phyloP scores from a whole-genome alignment of 1,140 invertebrate genomes.

The Panagrolaimus sp. region DNA sequence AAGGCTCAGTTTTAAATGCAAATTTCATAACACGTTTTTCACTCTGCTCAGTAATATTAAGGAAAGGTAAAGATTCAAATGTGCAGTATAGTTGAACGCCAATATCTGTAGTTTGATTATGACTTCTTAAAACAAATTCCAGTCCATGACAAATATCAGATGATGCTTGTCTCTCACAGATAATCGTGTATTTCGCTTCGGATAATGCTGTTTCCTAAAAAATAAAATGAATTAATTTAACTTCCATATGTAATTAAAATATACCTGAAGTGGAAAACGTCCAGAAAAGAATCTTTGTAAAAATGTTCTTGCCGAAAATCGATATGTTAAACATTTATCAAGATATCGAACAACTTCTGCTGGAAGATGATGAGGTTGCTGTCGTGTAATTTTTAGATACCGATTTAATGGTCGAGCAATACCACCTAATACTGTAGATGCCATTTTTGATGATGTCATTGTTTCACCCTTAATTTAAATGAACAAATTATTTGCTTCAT shows the following conservation, averaged over 20 bases:
- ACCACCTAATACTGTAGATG: conserved; percentile 28
- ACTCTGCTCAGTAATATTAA: conserved; percentile 33
- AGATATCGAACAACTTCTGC: conserved; percentile 23
- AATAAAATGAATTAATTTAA: not conserved
- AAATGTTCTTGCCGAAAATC: conserved; percentile 44
- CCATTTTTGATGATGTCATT: conserved; percentile 27
- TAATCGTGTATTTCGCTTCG: conserved; percentile 47
- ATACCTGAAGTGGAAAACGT: not conserved
- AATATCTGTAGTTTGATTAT: conserved; percentile 28
- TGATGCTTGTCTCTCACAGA: conserved; percentile 33
- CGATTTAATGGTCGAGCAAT: conserved; percentile 34
- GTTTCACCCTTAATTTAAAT: conserved; percentile 25
- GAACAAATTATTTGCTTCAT: too few species aligned
- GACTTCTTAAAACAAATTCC: conserved; percentile 38
- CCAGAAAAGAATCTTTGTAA: conserved; percentile 33
- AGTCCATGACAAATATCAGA: conserved; percentile 33
- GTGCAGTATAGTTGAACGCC: conserved; percentile 41
- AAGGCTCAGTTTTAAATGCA: not conserved
- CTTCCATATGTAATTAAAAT: conserved; percentile 11
- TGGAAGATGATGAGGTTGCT: conserved; percentile 26
- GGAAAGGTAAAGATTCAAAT: conserved; percentile 37
- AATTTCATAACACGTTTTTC: conserved; percentile 1
- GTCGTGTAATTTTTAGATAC: conserved; percentile 26
- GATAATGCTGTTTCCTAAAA: conserved; percentile 19
- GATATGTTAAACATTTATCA: conserved; percentile 33